phyloP scores from a whole-genome alignment of 2,797 vertebrate genomes.

The Microhierax caerulescens region DNA sequence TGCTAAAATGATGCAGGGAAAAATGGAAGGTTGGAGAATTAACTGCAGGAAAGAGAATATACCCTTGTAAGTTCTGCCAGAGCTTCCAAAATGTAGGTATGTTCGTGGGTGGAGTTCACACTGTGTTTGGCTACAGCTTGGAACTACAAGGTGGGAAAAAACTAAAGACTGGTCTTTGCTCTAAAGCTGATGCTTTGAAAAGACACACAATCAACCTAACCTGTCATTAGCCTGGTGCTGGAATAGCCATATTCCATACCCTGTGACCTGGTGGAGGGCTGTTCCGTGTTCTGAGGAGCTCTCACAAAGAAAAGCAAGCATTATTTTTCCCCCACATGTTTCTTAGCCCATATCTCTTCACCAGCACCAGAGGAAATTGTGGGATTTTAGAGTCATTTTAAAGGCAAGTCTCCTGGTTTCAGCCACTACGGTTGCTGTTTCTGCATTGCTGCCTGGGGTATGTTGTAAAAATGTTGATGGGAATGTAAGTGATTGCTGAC shows the following conservation, averaged over 20 bases:
- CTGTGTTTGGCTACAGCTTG: not conserved
- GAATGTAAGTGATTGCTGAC: slow-evolving; percentile 6
- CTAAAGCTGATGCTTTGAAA: not conserved
- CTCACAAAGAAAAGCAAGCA: not conserved
- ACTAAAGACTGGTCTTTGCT: not conserved
- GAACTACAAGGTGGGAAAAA: not conserved
- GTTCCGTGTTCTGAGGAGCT: not conserved
- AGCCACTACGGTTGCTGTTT: slow-evolving; percentile 17
- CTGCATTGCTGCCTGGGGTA: slow-evolving; percentile 1
- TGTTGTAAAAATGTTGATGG: not conserved
- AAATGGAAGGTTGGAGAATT: not conserved
- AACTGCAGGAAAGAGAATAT: not conserved
- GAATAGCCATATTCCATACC: not conserved
- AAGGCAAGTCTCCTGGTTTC: not conserved
- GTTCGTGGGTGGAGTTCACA: not conserved
- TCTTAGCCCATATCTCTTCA: not conserved
- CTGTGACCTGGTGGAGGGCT: not conserved
- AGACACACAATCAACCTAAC: not conserved
- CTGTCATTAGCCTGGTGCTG: not conserved
- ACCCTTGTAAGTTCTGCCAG: not conserved
- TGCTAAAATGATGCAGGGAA: not conserved
- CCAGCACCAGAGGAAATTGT: not conserved
- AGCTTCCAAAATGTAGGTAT: not conserved
- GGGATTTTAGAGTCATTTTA: not conserved
- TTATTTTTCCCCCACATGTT: not conserved